These are phyloP conservation scores for Struthio camelus DNA, from an alignment of 2,113 vertebrate genomes.

Conservation along the genomic window DNA sequence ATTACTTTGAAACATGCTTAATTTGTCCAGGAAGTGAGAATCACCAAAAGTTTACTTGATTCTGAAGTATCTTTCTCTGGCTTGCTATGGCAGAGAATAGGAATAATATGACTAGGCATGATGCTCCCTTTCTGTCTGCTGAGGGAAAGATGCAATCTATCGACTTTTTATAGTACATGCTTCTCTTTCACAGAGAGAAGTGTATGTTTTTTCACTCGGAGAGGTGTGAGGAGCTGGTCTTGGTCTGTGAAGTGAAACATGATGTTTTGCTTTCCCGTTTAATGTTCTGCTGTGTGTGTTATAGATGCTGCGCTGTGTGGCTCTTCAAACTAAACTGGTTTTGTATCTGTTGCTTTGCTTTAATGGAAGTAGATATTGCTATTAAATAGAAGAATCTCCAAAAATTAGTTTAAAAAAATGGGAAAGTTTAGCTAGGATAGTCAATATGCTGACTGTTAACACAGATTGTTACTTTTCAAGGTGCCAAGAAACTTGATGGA, in stretches of 20 bases:
- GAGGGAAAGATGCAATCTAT: background rate
- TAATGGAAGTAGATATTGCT: background rate
- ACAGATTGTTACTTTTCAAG: conserved; percentile 64
- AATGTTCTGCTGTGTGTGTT: background rate
- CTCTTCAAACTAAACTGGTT: background rate
- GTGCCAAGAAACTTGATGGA: conserved; percentile 88
- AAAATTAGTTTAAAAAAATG: background rate
- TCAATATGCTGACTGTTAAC: background rate
- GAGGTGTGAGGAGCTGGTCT: background rate
- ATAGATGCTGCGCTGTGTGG: background rate
- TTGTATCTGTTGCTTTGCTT: background rate
- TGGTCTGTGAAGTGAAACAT: background rate
- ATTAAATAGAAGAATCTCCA: background rate
- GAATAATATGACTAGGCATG: background rate
- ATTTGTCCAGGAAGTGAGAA: background rate
- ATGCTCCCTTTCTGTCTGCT: background rate
- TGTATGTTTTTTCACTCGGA: background rate
- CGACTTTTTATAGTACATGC: background rate
- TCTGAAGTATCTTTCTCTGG: background rate
- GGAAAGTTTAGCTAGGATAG: background rate
- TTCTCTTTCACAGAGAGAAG: background rate
- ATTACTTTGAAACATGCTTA: background rate
- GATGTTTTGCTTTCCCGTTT: background rate
- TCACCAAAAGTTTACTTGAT: background rate
- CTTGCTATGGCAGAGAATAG: background rate